A percentile compares a stretch with the other conserved stretches of the same genome.
Evolutionary conservation across 2,797 vertebrate species (phyloP).

Genomic region (Chiroxiphia lanceolata): DNA sequence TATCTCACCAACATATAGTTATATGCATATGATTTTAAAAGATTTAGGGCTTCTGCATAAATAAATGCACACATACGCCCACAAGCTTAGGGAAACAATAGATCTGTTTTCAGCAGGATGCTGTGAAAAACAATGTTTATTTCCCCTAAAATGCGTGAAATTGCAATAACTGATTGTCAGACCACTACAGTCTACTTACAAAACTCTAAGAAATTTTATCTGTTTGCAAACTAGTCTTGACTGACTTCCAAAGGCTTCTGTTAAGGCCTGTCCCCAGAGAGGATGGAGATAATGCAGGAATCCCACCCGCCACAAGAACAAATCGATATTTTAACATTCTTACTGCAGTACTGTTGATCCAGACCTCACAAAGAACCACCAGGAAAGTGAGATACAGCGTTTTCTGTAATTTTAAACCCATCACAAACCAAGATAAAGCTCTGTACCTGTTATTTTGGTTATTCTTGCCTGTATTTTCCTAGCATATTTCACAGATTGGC

Average conservation of each 20-base stretch:
- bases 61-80: background rate
- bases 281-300: background rate
- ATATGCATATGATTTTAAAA: background rate
- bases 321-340: background rate
- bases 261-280: slow-evolving; percentile 1
- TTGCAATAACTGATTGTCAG: slow-evolving; percentile 61
- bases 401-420: background rate
- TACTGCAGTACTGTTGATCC: background rate
- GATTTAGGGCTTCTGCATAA: slow-evolving; percentile 14
- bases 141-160: slow-evolving; percentile 38
- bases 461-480: background rate
- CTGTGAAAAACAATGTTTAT: slow-evolving; percentile 36
- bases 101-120: slow-evolving; percentile 57
- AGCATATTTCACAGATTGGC: background rate
- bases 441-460: background rate
- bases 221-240: slow-evolving; percentile 21
- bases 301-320: background rate
- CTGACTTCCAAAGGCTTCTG: slow-evolving; percentile 22
- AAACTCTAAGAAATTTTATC: slow-evolving; percentile 53
- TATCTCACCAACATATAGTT: background rate
- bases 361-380: background rate
- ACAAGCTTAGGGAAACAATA: slow-evolving; percentile 42
- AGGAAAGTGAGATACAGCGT: background rate
- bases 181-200: background rate
- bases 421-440: background rate